A percentile compares a stretch with the other conserved stretches of the same genome.
phyloP scores from a whole-genome alignment of 2,113 vertebrate species.

The Dicrurus megarhynchus region DNA sequence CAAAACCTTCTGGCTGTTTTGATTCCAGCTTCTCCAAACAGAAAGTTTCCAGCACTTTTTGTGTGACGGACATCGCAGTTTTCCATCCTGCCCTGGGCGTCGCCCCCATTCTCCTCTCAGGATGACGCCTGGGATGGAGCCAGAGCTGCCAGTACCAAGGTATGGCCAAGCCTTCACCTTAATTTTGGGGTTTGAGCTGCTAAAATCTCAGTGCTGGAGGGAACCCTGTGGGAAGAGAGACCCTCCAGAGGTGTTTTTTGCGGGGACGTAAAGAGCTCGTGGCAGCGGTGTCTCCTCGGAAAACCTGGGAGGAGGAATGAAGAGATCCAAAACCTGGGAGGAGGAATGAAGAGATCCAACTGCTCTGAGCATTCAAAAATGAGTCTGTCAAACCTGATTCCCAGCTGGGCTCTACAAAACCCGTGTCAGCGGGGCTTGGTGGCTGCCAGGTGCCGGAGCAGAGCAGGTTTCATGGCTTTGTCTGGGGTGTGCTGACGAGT shows the following conservation, averaged over 20 bases:
- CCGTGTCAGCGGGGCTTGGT: background rate
- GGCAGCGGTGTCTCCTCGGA: fast-evolving
- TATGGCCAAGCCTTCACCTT: background rate
- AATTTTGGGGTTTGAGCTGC: background rate
- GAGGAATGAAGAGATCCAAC: background rate
- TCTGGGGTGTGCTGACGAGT: background rate
- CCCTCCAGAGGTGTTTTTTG: background rate
- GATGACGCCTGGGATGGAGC: background rate
- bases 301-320: background rate
- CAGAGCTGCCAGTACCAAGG: background rate
- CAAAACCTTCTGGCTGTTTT: background rate
- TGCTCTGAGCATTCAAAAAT: background rate
- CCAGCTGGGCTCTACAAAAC: background rate
- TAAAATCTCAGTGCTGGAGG: background rate
- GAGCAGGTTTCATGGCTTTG: background rate
- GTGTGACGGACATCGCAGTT: fast-evolving
- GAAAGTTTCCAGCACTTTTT: background rate
- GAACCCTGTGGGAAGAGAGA: background rate
- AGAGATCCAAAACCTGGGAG: background rate
- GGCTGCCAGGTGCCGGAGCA: background rate
- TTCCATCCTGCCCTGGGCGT: background rate
- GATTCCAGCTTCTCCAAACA: background rate
- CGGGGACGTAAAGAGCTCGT: fast-evolving
- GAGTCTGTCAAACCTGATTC: background rate
- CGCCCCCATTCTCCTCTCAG: fast-evolving